These are phyloP conservation scores for Macaria liturata DNA, from an alignment of 2,888 invertebrate species.

Conservation along the genomic window DNA sequence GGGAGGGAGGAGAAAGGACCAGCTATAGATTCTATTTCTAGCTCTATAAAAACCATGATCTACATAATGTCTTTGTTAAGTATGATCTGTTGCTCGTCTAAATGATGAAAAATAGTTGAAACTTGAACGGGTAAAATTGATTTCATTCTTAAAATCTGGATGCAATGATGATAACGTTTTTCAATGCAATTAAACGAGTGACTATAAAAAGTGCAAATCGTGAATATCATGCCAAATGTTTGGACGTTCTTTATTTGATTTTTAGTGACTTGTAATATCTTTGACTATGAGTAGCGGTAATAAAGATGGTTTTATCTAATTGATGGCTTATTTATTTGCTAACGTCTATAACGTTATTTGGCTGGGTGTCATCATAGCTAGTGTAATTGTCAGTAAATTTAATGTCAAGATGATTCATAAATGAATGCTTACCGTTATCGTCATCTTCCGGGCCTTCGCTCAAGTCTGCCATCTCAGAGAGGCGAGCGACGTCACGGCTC, in stretches of 20 bases:
- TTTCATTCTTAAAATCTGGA: background rate
- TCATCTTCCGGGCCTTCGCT: slow-evolving; percentile 89
- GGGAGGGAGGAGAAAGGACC: slow-evolving; percentile 64
- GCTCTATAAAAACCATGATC: slow-evolving; percentile 38
- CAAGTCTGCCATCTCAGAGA: slow-evolving; percentile 88
- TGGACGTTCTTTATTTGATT: too few species aligned
- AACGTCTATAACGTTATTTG: background rate
- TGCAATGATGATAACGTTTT: background rate
- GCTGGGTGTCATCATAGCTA: background rate
- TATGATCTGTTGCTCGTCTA: too few species aligned
- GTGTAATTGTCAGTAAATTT: background rate
- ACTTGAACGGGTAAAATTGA: background rate
- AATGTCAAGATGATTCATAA: background rate
- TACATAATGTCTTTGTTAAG: background rate
- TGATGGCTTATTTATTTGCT: background rate
- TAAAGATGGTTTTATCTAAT: too few species aligned
- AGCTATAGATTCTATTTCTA: slow-evolving; percentile 65
- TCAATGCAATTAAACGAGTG: background rate
- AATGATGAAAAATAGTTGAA: background rate
- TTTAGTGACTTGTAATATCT: too few species aligned
- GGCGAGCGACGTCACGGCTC: slow-evolving; percentile 87
- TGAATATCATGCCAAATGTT: background rate
- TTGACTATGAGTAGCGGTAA: too few species aligned
- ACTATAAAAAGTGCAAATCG: background rate
- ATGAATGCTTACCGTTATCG: slow-evolving; percentile 84